Evolutionary conservation across 1,140 invertebrate genomes (phyloP).

Genomic region (Colletes latitarsis): DNA sequence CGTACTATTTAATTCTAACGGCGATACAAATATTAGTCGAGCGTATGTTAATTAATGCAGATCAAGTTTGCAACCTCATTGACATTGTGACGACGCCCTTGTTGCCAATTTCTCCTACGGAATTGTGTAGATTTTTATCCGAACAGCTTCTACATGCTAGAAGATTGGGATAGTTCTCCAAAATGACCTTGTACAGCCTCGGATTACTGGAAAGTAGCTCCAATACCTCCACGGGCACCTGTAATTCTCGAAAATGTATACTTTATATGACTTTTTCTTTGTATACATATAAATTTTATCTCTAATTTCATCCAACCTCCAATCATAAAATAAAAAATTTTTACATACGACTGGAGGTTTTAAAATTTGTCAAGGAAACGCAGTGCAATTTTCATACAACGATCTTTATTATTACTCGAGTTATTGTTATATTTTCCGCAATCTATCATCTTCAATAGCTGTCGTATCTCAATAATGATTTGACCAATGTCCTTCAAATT

Average conservation of each 20-base stretch:
- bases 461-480: too few relatives aligned
- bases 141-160: conserved; percentile 84
- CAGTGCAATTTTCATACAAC: too few relatives aligned
- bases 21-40: neutral
- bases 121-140: conserved; percentile 83
- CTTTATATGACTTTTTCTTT: neutral
- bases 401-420: too few relatives aligned
- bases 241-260: conserved; percentile 64
- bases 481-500: too few relatives aligned
- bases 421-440: too few relatives aligned
- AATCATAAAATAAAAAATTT: neutral
- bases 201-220: conserved; percentile 85
- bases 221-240: conserved; percentile 85
- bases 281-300: neutral
- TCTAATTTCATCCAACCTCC: neutral
- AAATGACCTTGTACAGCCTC: conserved; percentile 86
- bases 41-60: conserved; percentile 46
- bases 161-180: conserved; percentile 88
- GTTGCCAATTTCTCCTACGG: conserved; percentile 75
- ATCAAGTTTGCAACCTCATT: conserved; percentile 79
- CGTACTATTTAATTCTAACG: too few relatives aligned
- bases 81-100: conserved; percentile 83
- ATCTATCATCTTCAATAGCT: too few relatives aligned
- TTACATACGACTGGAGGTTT: too few relatives aligned
- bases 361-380: too few relatives aligned